Evolutionary conservation across 1,140 invertebrate species (phyloP).

Genomic region (Rhopalosiphum maidis): DNA sequence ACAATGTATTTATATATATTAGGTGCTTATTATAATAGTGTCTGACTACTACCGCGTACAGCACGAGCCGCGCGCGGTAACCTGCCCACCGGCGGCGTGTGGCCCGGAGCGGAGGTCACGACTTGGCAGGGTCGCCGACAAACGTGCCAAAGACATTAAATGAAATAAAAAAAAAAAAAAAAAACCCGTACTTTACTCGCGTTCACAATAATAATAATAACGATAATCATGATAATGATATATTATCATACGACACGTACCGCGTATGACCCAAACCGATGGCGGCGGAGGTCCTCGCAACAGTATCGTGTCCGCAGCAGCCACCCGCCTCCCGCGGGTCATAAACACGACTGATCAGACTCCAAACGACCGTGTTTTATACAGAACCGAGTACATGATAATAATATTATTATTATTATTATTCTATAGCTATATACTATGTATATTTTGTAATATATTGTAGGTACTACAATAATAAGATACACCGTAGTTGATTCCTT

Average conservation of each 20-base stretch:
- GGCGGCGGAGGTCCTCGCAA: background rate
- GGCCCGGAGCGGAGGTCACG: slow-evolving; percentile 40
- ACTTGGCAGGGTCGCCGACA: slow-evolving; percentile 34
- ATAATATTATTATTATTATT: too few relatives aligned
- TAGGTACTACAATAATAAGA: background rate
- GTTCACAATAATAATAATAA: slow-evolving; percentile 16
- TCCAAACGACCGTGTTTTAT: background rate
- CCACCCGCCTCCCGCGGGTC: background rate
- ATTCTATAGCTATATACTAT: background rate
- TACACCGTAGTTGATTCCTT: background rate
- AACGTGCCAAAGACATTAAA: slow-evolving; percentile 46
- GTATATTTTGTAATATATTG: background rate
- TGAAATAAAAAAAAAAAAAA: background rate
- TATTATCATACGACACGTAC: background rate
- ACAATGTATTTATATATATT: background rate
- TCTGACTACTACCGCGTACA: background rate
- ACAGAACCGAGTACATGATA: background rate
- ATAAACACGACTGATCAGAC: background rate
- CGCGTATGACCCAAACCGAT: background rate
- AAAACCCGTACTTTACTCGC: background rate
- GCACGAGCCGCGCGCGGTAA: slow-evolving; percentile 10
- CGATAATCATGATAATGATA: background rate
- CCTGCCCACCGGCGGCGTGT: slow-evolving; percentile 15
- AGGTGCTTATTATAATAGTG: slow-evolving; percentile 10
- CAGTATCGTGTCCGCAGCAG: background rate